These are phyloP conservation scores for Drosophila seguyi DNA, from an alignment of 1,140 invertebrate genomes.

Conservation along the genomic window DNA sequence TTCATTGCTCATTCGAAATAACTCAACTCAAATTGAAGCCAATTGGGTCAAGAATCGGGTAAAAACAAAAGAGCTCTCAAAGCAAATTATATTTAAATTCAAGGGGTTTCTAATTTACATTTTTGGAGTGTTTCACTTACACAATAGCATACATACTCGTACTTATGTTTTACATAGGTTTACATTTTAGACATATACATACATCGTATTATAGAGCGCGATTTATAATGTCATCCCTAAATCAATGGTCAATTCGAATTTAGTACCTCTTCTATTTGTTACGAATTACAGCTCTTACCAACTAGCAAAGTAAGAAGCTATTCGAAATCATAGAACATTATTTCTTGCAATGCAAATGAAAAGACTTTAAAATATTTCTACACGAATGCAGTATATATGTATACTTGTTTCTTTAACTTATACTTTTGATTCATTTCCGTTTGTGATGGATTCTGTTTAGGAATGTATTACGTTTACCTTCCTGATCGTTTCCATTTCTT, in stretches of 20 bases:
- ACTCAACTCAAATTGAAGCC: constrained; percentile 18
- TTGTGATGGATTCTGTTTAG: constrained; percentile 65
- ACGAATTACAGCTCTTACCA: constrained; percentile 44
- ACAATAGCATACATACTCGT: constrained; percentile 58
- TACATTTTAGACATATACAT: constrained; percentile 74
- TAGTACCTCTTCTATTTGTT: constrained; percentile 61
- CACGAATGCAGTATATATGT: constrained; percentile 28
- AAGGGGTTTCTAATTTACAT: constrained; percentile 69
- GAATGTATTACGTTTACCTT: constrained; percentile 58
- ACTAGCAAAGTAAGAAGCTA: constrained; percentile 54
- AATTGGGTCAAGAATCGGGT: constrained; percentile 24
- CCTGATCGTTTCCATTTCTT: constrained; percentile 39
- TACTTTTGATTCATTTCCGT: constrained; percentile 74
- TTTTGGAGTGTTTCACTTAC: constrained; percentile 79
- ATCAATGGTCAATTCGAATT: constrained; percentile 59
- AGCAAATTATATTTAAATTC: constrained; percentile 61
- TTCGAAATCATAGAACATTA: constrained; percentile 26
- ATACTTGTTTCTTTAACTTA: constrained; percentile 31
- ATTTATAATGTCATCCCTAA: constrained; percentile 51
- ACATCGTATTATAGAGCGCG: constrained; percentile 59
- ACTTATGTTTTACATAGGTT: constrained; percentile 81
- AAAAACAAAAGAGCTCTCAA: constrained; percentile 2
- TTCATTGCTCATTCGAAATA: constrained; percentile 38
- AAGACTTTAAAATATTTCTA: constrained; percentile 42
- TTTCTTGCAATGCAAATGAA: constrained; percentile 53